Evolutionary conservation across 2,113 vertebrate genomes (phyloP).

Genomic region (Phaethornis superciliosus): DNA sequence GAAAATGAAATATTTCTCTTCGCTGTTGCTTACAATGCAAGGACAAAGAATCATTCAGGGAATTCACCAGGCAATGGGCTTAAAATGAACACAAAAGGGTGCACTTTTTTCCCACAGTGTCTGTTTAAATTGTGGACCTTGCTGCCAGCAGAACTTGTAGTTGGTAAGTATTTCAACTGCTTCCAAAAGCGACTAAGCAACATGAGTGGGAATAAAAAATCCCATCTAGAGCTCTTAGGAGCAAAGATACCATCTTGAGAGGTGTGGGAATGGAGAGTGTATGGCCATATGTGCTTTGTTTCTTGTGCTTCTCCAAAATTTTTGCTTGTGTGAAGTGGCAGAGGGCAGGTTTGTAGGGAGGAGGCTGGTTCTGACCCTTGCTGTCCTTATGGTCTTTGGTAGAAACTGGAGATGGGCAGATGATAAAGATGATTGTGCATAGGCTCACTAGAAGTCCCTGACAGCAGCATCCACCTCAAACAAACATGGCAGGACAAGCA

Average conservation of each 20-base stretch:
- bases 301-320: not conserved
- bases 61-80: not conserved
- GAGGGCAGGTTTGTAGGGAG: not conserved
- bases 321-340: not conserved
- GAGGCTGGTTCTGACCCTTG: not conserved
- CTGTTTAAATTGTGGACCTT: not conserved
- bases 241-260: slow-evolving; percentile 9
- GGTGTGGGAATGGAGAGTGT: not conserved
- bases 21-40: not conserved
- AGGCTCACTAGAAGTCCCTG: not conserved
- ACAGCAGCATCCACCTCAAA: not conserved
- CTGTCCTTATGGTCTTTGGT: not conserved
- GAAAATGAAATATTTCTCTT: slow-evolving; percentile 1
- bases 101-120: accelerated
- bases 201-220: not conserved
- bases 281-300: not conserved
- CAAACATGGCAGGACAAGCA: not conserved
- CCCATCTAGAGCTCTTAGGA: not conserved
- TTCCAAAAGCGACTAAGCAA: not conserved
- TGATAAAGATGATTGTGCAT: not conserved
- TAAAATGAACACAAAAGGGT: not conserved
- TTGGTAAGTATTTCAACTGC: not conserved
- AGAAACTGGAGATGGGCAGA: not conserved
- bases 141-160: not conserved
- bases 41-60: not conserved